A percentile compares a stretch with the other conserved stretches of the same genome.
These are phyloP conservation scores for Cyprinella venusta DNA, from an alignment of 2,797 vertebrate genomes.

Conservation along the genomic window DNA sequence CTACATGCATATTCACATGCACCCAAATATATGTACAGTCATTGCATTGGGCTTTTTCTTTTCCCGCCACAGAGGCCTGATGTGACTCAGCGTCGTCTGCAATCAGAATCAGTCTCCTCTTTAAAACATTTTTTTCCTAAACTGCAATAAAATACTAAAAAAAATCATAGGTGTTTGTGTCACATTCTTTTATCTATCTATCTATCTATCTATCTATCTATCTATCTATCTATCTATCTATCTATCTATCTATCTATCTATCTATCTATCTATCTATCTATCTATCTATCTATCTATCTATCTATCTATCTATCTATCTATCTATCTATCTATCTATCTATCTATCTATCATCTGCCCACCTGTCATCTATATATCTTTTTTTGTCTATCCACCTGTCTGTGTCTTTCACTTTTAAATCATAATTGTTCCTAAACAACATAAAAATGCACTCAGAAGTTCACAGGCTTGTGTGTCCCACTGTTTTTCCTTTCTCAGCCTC, in stretches of 20 bases:
- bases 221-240: not conserved
- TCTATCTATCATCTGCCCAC: not conserved
- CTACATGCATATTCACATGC: slow-evolving; percentile 9
- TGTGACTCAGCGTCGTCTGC: slow-evolving; percentile 42
- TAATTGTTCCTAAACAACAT: not conserved
- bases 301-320: not conserved
- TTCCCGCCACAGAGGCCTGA: slow-evolving; percentile 1
- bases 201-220: not conserved
- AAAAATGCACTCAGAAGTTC: not conserved
- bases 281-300: not conserved
- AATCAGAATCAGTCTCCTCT: slow-evolving; percentile 62
- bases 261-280: not conserved
- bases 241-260: not conserved
- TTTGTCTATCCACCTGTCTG: too few species aligned
- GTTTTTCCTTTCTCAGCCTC: not conserved
- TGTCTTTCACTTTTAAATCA: slow-evolving; percentile 34
- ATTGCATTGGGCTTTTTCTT: slow-evolving; percentile 32
- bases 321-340: not conserved
- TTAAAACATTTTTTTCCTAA: slow-evolving; percentile 44
- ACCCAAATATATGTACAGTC: slow-evolving; percentile 12
- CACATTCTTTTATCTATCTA: not conserved
- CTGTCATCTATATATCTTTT: too few species aligned
- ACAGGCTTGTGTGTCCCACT: not conserved
- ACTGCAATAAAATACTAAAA: slow-evolving; percentile 55
- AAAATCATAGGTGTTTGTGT: slow-evolving; percentile 47